Percentiles rank a stretch among this genome's conserved stretches.
phyloP scores from a whole-genome alignment of 2,113 vertebrate species.

The Scomber japonicus region DNA sequence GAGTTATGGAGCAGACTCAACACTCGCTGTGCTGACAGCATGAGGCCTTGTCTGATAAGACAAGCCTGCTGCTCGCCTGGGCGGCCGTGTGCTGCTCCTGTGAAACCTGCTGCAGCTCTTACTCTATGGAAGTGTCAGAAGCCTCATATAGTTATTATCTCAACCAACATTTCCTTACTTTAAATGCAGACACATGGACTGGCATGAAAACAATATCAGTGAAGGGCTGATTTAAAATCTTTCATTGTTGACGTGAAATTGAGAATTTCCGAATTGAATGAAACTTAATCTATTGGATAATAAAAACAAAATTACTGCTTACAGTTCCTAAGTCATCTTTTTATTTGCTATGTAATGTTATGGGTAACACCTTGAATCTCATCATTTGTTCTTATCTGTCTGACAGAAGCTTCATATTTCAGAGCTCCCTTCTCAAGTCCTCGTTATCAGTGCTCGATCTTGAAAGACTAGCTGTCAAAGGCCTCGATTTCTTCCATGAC shows the following conservation, averaged over 20 bases:
- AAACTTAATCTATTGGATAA: background rate
- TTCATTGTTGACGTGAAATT: background rate
- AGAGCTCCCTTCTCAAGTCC: slow-evolving; percentile 44
- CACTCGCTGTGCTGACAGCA: slow-evolving; percentile 82
- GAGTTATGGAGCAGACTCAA: slow-evolving; percentile 77
- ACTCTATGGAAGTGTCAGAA: slow-evolving; percentile 33
- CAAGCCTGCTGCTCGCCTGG: slow-evolving; percentile 78
- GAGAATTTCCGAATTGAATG: background rate
- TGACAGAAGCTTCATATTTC: slow-evolving; percentile 45
- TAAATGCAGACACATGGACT: slow-evolving; percentile 9
- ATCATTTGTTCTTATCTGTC: slow-evolving; percentile 33
- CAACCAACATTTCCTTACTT: slow-evolving; percentile 28
- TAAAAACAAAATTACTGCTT: background rate
- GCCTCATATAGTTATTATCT: slow-evolving; percentile 51
- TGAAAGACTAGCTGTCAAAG: slow-evolving; percentile 63
- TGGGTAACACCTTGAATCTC: background rate
- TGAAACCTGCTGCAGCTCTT: slow-evolving; percentile 81
- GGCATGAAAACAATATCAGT: background rate
- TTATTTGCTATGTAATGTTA: background rate
- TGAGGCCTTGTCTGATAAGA: slow-evolving; percentile 82
- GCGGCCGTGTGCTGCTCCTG: slow-evolving; percentile 62
- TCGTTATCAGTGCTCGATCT: slow-evolving; percentile 60
- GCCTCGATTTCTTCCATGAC: slow-evolving; percentile 71
- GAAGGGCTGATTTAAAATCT: background rate
- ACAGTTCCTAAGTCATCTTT: background rate